Evolutionary conservation across 2,888 invertebrate species (phyloP), one percentile per base, ranked within the genome.

Genomic region (Eremobia ochroleuca): DNA sequence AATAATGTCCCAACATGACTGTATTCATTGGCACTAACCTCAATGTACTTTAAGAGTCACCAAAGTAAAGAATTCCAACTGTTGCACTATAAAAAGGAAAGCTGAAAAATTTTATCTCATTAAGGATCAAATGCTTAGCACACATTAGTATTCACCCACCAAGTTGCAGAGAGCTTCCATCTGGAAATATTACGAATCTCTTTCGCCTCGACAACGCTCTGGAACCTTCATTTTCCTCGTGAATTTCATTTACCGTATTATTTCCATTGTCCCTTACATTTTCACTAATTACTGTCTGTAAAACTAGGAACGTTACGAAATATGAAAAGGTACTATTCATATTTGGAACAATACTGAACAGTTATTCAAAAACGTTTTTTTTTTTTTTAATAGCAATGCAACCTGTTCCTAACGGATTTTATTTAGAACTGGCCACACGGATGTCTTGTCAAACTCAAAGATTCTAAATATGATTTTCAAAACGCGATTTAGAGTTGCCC

Each of bases 81-180:
- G 40, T 67, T 43, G 46, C 61, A 77, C 3, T 79, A 67, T 25
- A 46, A 28, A 69, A 70, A 21, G 6, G 46, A 70, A 31, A n/a
- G 8, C 25, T 34, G 15, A 34, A 78, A 64, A 52, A 72, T 43
- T 72, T 71, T 66, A 86, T 79, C 65, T 65, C 25, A 70, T 83
- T 81, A 83, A 66, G 67, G 73, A 78, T 79, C 70, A 86, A 88
- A 90, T 86, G 86, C 85, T 85, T 85, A 81, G 75, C 73, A 85
- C 75, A 77, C 73, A 77, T 85, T 86, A 89, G 84, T 91, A 88
- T 87, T 87, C 84, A 94, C 95, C 89, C 90, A 97, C 97, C 97
- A 90, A 97, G 96, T 95, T 97, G 97, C 80, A 97, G 90, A 78
- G 97, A 97, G 90, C 97, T 97, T 78, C 97, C 97, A 85, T 97